Evolutionary conservation across 2,888 invertebrate genomes (phyloP).

Genomic region (Deilephila porcellus): DNA sequence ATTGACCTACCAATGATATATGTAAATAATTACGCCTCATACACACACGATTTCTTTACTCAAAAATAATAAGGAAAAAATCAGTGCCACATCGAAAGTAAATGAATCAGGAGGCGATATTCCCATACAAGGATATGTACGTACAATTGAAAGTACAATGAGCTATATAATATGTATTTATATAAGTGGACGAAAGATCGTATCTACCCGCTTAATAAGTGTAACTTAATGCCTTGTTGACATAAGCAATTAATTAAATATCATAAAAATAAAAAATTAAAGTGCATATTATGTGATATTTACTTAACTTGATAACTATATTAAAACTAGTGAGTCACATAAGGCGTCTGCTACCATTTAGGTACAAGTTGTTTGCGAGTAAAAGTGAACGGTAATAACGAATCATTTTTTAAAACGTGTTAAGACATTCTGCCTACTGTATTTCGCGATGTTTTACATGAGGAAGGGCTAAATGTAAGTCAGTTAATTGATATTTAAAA

Average conservation of each 20-base stretch:
- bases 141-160: conserved; percentile 14
- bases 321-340: conserved; percentile 18
- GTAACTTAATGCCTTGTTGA: conserved; percentile 16
- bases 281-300: conserved; percentile 1
- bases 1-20: background rate
- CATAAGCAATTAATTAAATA: conserved; percentile 22
- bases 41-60: background rate
- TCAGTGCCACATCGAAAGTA: conserved; percentile 4
- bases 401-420: background rate
- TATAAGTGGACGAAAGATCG: background rate
- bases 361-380: background rate
- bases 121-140: conserved; percentile 9
- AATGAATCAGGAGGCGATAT: conserved; percentile 4
- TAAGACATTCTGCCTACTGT: background rate
- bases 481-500: too few species aligned
- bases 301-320: conserved; percentile 21
- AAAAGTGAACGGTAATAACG: conserved; percentile 1
- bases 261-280: background rate
- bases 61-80: conserved; percentile 18
- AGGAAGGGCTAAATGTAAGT: background rate
- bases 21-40: background rate
- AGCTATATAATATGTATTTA: background rate
- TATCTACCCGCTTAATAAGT: conserved; percentile 1
- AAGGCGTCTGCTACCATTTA: conserved; percentile 10
- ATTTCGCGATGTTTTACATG: background rate